These are phyloP conservation scores for Corythoichthys intestinalis DNA, from an alignment of 2,113 vertebrate genomes.

Conservation along the genomic window DNA sequence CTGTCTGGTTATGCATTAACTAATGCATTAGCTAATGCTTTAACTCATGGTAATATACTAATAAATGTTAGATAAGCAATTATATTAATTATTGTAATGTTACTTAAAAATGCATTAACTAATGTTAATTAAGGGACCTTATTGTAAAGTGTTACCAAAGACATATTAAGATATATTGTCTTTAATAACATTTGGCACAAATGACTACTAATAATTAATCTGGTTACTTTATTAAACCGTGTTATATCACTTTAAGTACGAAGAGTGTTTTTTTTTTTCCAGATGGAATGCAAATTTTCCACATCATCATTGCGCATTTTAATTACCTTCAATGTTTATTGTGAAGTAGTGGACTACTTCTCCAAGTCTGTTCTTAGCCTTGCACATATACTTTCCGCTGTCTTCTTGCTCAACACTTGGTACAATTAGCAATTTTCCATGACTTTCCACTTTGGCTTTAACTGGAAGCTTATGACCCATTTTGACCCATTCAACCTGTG, in stretches of 20 bases:
- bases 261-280: background rate
- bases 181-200: background rate
- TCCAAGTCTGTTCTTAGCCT: conserved; percentile 79
- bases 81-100: no score
- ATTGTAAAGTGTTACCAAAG: no score
- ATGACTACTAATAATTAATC: background rate
- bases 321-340: conserved; percentile 84
- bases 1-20: no score
- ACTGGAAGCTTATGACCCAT: conserved; percentile 65
- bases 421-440: conserved; percentile 81
- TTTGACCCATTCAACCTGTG: conserved; percentile 83
- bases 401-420: conserved; percentile 73
- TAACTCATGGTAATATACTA: no score
- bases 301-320: no score
- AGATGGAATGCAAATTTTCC: background rate
- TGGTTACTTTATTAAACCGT: background rate
- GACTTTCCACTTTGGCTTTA: conserved; percentile 70
- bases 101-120: no score
- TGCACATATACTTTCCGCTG: conserved; percentile 84
- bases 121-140: no score
- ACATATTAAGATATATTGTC: no score
- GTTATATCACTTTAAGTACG: background rate
- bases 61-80: no score
- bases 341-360: conserved; percentile 75
- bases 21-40: no score